Evolutionary conservation across 2,888 invertebrate genomes (phyloP), one percentile per base, ranked within the genome.

Genomic region (Leptopilina drosophilae): DNA sequence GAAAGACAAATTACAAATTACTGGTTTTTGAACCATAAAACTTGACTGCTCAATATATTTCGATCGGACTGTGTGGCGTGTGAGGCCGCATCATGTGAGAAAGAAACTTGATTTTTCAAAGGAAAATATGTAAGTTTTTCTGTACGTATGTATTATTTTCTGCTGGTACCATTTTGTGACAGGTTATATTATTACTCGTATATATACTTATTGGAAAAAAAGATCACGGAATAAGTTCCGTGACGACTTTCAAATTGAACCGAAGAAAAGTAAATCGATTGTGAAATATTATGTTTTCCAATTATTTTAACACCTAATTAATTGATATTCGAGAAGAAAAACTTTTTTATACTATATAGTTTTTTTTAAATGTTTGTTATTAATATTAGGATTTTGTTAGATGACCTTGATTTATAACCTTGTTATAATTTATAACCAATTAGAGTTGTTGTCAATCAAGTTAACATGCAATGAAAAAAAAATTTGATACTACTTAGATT

Each of bases 151-250:
- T 69, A 53, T 69, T 33, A 53, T n/a, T 53, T 49, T 53, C 26
- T 14, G 0, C 26, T n/a, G 69, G 53, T 69, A 69, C 53, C 53
- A 69, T 49, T 69, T 14, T 53, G 69, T 69, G 69, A 53, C 69
- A 69, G 69, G 69, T 69, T 53, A 69, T 53, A 7, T 20, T 69
- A 62, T 62, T 62, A 62, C 9, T 26, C 26, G 26, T 49, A 2
- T 53, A 53, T 42, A 42, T 69, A 33, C n/a, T 69, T 69, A 14
- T 53, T 69, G 14, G 14, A n/a, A 49, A 33, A 1, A 33, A 8
- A 69, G 49, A 69, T 69, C 69, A 69, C 69, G 69, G 33, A 69
- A 69, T 20, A 26, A 69, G 12, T 20, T 46, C 69, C 49, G 53
- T 69, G 69, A 49, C 20, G 26, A 53, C 26, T 49, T 69, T 9